Evolutionary conservation across 2,797 vertebrate genomes (phyloP).

Genomic region (Eremophila alpestris): DNA sequence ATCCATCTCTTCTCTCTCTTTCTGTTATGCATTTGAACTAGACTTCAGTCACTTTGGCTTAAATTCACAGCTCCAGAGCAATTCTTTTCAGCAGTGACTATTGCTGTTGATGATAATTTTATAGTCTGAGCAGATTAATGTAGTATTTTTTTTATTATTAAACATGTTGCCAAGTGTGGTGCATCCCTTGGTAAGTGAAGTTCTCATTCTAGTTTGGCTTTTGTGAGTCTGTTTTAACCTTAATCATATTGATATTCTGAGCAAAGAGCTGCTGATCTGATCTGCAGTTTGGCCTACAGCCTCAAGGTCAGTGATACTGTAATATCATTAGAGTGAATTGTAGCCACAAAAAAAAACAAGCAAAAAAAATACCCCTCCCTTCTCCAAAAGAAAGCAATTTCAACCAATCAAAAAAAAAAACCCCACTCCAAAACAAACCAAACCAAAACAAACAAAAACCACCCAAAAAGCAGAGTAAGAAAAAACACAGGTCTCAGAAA

Average conservation of each 20-base stretch:
- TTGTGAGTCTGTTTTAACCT: neutral
- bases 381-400: neutral
- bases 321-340: neutral
- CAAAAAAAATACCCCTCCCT: neutral
- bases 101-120: neutral
- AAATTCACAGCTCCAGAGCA: neutral
- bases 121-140: neutral
- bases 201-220: neutral
- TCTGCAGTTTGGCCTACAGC: neutral
- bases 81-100: neutral
- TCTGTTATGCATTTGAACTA: neutral
- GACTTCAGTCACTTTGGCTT: neutral
- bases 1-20: neutral
- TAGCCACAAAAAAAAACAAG: neutral
- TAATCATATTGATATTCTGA: neutral
- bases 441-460: neutral
- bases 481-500: neutral
- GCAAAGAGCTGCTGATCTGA: neutral
- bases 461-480: neutral
- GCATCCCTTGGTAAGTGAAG: neutral
- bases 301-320: neutral
- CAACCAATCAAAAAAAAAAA: fast-evolving
- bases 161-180: neutral
- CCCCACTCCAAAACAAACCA: fast-evolving
- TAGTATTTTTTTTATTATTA: neutral